These are phyloP conservation scores for Sialis lutaria DNA, from an alignment of 2,888 invertebrate genomes.

Conservation along the genomic window DNA sequence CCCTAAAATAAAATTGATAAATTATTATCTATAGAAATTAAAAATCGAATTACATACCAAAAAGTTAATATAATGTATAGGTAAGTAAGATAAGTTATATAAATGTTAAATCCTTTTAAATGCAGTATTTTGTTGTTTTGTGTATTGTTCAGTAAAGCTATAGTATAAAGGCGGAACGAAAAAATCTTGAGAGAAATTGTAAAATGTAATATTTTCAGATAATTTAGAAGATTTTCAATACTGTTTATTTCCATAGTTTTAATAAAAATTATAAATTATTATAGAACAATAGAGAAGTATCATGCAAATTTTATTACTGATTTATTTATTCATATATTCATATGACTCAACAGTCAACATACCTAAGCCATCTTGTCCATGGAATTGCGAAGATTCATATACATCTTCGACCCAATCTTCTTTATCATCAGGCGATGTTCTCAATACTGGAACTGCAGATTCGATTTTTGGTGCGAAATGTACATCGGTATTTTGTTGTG, in stretches of 20 bases:
- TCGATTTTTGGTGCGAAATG: conserved; percentile 37
- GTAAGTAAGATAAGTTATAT: neutral
- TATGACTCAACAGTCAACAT: neutral
- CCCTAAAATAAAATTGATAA: conserved; percentile 26
- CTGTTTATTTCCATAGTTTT: too few relatives aligned
- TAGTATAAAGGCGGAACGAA: too few relatives aligned
- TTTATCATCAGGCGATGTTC: conserved; percentile 28
- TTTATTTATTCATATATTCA: too few relatives aligned
- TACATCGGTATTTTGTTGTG: conserved; percentile 27
- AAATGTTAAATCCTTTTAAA: too few relatives aligned
- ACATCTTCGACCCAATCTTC: conserved; percentile 52
- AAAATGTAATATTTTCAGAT: too few relatives aligned
- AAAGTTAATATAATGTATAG: conserved; percentile 23
- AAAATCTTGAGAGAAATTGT: too few relatives aligned
- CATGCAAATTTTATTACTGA: too few relatives aligned
- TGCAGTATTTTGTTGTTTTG: too few relatives aligned
- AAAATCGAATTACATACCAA: neutral
- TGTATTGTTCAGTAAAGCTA: too few relatives aligned
- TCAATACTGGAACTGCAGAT: conserved; percentile 26
- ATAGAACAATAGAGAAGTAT: too few relatives aligned
- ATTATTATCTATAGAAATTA: neutral
- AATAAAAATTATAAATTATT: too few relatives aligned
- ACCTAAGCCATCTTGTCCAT: conserved; percentile 37
- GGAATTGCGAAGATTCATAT: conserved; percentile 51
- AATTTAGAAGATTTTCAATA: too few relatives aligned